A percentile compares a stretch with the other conserved stretches of the same genome.
Evolutionary conservation across 2,113 vertebrate genomes (phyloP).

Genomic region (Callionymus lyra): DNA sequence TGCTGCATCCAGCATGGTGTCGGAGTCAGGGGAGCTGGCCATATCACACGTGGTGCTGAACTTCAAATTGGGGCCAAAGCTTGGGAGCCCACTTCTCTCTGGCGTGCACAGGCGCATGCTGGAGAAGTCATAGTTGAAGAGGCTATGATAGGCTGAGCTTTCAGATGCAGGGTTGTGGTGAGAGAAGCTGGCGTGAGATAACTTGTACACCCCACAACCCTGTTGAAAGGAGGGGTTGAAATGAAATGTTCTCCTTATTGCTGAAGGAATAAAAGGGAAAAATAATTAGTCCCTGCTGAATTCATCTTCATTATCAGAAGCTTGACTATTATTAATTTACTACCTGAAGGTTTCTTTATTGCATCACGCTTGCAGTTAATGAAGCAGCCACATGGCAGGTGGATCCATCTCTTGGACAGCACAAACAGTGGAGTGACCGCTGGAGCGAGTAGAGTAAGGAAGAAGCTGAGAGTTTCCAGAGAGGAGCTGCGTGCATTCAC

Average conservation of each 20-base stretch:
- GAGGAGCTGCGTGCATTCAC: slow-evolving; percentile 68
- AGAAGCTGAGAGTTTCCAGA: slow-evolving; percentile 81
- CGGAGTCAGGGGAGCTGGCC: slow-evolving; percentile 64
- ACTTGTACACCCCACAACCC: slow-evolving; percentile 81
- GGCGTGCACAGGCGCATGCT: slow-evolving; percentile 34
- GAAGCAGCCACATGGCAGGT: slow-evolving; percentile 94
- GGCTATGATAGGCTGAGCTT: slow-evolving; percentile 61
- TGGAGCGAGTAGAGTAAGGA: slow-evolving; percentile 81
- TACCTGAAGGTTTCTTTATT: slow-evolving; percentile 56
- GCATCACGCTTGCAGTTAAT: slow-evolving; percentile 78
- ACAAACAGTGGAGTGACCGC: slow-evolving; percentile 82
- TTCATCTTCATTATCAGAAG: background rate
- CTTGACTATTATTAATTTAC: background rate
- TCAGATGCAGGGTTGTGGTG: slow-evolving; percentile 45
- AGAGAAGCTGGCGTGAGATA: slow-evolving; percentile 66
- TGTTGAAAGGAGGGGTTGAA: slow-evolving; percentile 89
- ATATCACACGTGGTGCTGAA: slow-evolving; percentile 66
- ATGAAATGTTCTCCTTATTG: slow-evolving; percentile 76
- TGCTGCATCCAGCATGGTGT: slow-evolving; percentile 47
- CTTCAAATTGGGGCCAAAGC: slow-evolving; percentile 46
- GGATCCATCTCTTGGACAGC: slow-evolving; percentile 85
- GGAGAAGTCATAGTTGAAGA: slow-evolving; percentile 60
- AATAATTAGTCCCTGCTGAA: background rate
- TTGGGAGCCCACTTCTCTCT: slow-evolving; percentile 38
- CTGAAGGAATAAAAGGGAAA: slow-evolving; percentile 51